phyloP scores from a whole-genome alignment of 2,797 vertebrate species.

The Coregonus sp. region DNA sequence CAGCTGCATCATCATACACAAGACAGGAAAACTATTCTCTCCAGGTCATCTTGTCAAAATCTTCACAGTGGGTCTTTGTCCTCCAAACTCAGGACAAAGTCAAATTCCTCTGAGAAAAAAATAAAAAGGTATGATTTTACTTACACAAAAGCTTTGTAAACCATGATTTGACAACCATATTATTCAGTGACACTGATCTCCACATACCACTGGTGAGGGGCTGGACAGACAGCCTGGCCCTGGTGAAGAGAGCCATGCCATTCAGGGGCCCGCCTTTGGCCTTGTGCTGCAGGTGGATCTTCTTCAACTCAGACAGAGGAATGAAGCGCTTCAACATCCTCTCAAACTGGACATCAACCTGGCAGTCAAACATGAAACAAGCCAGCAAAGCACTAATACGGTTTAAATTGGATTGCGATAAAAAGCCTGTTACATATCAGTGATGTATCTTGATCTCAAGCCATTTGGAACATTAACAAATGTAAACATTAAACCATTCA shows the following conservation, averaged over 20 bases:
- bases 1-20: background rate
- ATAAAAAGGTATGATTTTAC: background rate
- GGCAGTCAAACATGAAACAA: conserved; percentile 4
- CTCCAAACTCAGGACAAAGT: conserved; percentile 90
- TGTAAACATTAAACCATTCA: conserved; percentile 20
- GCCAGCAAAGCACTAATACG: background rate
- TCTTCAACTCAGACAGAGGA: conserved; percentile 88
- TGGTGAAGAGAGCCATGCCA: conserved; percentile 85
- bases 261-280: conserved; percentile 80
- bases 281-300: conserved; percentile 83
- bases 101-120: conserved; percentile 86
- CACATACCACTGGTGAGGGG: conserved; percentile 84
- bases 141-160: background rate
- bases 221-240: conserved; percentile 89
- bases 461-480: background rate
- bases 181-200: background rate
- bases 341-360: conserved; percentile 94
- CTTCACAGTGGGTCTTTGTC: conserved; percentile 73
- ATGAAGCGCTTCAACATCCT: conserved; percentile 89
- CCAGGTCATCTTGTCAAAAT: conserved; percentile 40
- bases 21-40: background rate
- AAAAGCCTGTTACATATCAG: background rate
- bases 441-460: background rate
- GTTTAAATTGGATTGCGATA: background rate
- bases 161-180: background rate